Percentiles rank a stretch among this genome's conserved stretches.
These are phyloP conservation scores for Trichogramma evanescens DNA, from an alignment of 2,888 invertebrate species.

Conservation along the genomic window DNA sequence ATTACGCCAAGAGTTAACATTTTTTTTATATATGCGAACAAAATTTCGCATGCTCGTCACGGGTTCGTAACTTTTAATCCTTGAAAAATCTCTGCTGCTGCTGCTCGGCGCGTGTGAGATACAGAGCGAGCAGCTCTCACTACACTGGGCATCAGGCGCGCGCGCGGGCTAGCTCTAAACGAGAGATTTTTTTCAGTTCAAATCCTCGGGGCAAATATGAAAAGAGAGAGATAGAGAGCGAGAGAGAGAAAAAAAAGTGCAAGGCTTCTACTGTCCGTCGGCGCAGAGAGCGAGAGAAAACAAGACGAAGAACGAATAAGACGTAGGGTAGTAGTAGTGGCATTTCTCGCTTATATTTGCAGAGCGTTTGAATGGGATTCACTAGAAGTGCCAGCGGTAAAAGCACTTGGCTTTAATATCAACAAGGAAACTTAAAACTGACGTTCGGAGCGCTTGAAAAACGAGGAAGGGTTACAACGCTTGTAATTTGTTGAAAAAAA, in stretches of 20 bases:
- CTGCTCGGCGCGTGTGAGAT: not conserved
- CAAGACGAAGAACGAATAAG: too few relatives aligned
- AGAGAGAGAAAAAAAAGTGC: not conserved
- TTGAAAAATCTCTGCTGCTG: not conserved
- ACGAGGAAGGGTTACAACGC: not conserved
- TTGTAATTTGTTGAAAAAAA: too few relatives aligned
- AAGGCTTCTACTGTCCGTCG: not conserved
- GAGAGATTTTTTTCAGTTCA: not conserved
- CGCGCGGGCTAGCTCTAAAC: not conserved
- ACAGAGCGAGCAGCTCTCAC: not conserved
- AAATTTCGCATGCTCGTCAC: too few relatives aligned
- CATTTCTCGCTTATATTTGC: constrained; percentile 12
- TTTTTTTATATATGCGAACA: too few relatives aligned
- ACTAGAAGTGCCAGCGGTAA: constrained; percentile 13
- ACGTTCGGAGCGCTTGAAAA: not conserved
- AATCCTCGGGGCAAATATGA: constrained; percentile 15
- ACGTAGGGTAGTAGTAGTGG: not conserved
- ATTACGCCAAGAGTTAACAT: too few relatives aligned
- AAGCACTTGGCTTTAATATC: constrained; percentile 22
- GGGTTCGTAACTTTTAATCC: not conserved
- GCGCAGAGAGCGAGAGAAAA: not conserved
- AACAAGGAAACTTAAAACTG: constrained; percentile 21
- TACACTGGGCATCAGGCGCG: not conserved
- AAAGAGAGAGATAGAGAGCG: constrained; percentile 1
- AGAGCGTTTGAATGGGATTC: constrained; percentile 17